Conservation (phyloP, 2,113 vertebrate species). For the Nannospalax galili region DNA sequence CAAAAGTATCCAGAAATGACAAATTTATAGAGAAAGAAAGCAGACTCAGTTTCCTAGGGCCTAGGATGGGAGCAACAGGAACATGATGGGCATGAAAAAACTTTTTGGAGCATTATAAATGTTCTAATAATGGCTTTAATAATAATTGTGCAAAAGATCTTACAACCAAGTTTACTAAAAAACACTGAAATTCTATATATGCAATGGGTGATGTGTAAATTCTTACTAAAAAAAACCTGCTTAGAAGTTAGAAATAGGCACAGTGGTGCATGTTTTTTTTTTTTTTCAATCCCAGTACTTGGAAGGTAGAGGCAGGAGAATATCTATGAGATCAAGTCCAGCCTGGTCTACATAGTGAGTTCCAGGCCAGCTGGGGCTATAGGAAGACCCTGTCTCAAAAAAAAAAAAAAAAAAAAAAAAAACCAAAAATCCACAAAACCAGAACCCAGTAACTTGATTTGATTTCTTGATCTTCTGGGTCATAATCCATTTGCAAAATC, state of each 20-base stretch:
- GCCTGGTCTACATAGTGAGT: no score
- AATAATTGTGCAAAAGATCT: background rate
- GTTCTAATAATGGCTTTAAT: background rate
- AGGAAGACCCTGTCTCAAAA: no score
- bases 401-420: no score
- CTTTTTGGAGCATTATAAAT: background rate
- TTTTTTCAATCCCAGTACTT: no score
- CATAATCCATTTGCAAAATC: background rate
- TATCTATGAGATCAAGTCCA: no score
- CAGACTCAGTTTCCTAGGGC: background rate
- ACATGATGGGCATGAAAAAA: background rate
- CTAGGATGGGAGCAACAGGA: background rate
- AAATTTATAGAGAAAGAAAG: background rate
- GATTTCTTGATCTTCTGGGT: background rate
- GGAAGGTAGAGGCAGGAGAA: no score
- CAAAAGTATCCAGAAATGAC: background rate
- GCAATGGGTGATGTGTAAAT: background rate
- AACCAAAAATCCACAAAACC: no score
- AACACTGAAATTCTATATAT: background rate
- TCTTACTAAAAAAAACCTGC: background rate
- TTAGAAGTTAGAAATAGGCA: constrained; percentile 27
- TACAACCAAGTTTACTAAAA: background rate
- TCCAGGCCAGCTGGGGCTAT: no score
- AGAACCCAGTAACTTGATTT: background rate
- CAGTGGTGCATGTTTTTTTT: no score